Evolutionary conservation across 2,888 invertebrate species (phyloP), one percentile per base, ranked within the genome.

Genomic region (Sthenelais limicola): DNA sequence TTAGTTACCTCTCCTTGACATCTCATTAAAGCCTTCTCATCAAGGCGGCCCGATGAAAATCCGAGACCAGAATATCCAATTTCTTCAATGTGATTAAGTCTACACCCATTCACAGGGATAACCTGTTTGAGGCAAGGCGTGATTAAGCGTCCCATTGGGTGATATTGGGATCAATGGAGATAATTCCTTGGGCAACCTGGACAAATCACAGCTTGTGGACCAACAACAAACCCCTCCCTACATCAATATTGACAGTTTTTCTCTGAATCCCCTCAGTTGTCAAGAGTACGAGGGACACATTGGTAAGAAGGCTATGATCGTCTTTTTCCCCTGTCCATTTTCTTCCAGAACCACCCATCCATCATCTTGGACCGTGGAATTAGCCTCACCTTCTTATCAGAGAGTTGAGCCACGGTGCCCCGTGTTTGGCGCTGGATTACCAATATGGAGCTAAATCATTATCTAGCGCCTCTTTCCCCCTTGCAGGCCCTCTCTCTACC

Each of bases 91-190:
- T 56, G 56, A 56, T 56, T 56, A 33, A 24, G 56, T 32, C 21
- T 33, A 56, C 21, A 24, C 43, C 43, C 43, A 9, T 18, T 12
- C n/a, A 18, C 43, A 9, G 43, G 43, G 43, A 18, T 43, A 9
- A 9, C 12, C 12, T 9, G 43, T 9, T 18, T 18, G 26, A 32
- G 12, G 56, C 30, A 32, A 15, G 56, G 28, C 30, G 56, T 56
- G 56, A 56, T 56, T 56, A 56, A 24, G 18, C 32, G 30, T 3
- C 12, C 30, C 56, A n/a, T 12, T 24, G 32, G 26, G 32, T 33
- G 56, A 56, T 56, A 56, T 56, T 56, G 56, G 56, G 56, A 56
- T 56, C 56, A 56, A 56, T 56, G 56, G 9, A 15, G 56, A 28
- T 56, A 56, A 56, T 56, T 56, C 56, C 18, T 33, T 18, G 12